Conservation (phyloP, 2,797 vertebrate genomes). For the Oreochromis mossambicus region DNA sequence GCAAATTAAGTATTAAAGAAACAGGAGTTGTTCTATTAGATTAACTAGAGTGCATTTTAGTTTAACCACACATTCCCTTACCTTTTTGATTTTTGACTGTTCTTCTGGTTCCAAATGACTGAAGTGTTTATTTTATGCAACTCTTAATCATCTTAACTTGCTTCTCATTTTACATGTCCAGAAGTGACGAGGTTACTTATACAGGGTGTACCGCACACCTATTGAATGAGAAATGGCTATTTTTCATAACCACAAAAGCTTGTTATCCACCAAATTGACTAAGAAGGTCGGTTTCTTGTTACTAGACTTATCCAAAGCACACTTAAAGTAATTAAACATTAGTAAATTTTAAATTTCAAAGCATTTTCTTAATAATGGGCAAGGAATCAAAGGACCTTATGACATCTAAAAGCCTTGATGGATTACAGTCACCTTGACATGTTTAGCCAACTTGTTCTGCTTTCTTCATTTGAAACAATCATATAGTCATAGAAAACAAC, state of each 20-base stretch:
- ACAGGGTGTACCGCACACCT: neutral
- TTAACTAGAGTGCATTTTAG: constrained; percentile 36
- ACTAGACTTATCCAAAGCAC: neutral
- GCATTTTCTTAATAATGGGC: neutral
- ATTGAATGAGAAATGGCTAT: neutral
- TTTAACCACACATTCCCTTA: neutral
- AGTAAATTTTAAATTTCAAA: constrained; percentile 18
- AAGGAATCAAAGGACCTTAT: neutral
- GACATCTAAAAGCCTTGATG: neutral
- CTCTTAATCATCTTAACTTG: constrained; percentile 21
- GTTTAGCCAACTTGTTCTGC: constrained; percentile 13
- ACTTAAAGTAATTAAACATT: constrained; percentile 18
- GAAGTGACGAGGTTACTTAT: neutral
- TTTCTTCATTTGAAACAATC: constrained; percentile 1
- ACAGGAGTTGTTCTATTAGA: constrained; percentile 27
- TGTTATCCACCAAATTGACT: neutral
- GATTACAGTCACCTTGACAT: constrained; percentile 20
- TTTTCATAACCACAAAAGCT: neutral
- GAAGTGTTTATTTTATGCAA: constrained; percentile 26
- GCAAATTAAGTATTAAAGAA: constrained; percentile 48
- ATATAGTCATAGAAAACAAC: constrained; percentile 1
- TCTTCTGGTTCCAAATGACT: constrained; percentile 56
- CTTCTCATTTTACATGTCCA: constrained; percentile 15
- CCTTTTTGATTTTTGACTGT: constrained; percentile 10
- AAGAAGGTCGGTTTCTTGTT: neutral